Evolutionary conservation across 2,113 vertebrate species (phyloP).

Genomic region (human): GRCh38 chr7:3451501-3452000

Average conservation of each 20-base stretch:
- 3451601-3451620: background rate
- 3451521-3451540: background rate
- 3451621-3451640: background rate
- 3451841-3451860: background rate
- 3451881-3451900: background rate
- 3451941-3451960: background rate
- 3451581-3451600: background rate
- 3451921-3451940: background rate
- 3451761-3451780: background rate
- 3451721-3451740: background rate
- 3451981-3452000: background rate
- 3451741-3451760: background rate
- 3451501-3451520: background rate
- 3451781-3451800: background rate
- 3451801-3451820: background rate
- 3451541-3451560: background rate
- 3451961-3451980: background rate
- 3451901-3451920: background rate
- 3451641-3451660: slow-evolving; percentile 7
- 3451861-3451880: background rate
- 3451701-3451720: background rate
- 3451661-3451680: slow-evolving; percentile 31
- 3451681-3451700: background rate
- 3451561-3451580: background rate
- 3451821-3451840: background rate